phyloP scores from a whole-genome alignment of 2,888 invertebrate species.

The Limnephilus auricula region DNA sequence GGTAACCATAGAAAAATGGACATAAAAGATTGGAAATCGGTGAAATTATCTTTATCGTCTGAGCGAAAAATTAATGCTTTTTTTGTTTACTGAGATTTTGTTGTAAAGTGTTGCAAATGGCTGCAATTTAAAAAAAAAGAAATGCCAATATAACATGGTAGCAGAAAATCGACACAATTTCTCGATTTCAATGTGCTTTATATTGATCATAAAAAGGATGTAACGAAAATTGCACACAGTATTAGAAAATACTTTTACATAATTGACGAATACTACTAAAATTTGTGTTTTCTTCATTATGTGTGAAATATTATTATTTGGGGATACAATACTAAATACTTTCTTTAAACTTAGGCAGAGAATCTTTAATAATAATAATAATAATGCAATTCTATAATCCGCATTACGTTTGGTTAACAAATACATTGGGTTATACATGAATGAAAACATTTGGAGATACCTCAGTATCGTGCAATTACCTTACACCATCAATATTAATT shows the following conservation, averaged over 20 bases:
- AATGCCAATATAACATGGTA: neutral
- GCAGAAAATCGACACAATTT: neutral
- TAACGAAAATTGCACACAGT: neutral
- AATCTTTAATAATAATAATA: neutral
- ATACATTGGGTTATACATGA: neutral
- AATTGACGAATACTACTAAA: neutral
- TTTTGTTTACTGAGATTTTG: neutral
- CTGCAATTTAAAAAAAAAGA: neutral
- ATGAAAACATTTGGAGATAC: slow-evolving; percentile 41
- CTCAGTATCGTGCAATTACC: neutral
- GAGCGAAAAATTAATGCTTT: neutral
- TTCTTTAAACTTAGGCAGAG: neutral
- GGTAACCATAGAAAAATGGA: neutral
- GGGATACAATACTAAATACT: neutral
- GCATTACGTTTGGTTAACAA: too few species aligned
- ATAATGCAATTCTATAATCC: neutral
- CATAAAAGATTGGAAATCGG: neutral
- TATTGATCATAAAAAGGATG: neutral
- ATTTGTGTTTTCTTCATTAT: neutral
- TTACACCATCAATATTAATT: neutral
- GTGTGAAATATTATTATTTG: neutral
- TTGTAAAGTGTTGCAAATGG: neutral
- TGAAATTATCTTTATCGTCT: neutral
- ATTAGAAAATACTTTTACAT: neutral
- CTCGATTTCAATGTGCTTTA: neutral